phyloP scores from a whole-genome alignment of 2,113 vertebrate genomes.

The Chrysochloris asiatica region DNA sequence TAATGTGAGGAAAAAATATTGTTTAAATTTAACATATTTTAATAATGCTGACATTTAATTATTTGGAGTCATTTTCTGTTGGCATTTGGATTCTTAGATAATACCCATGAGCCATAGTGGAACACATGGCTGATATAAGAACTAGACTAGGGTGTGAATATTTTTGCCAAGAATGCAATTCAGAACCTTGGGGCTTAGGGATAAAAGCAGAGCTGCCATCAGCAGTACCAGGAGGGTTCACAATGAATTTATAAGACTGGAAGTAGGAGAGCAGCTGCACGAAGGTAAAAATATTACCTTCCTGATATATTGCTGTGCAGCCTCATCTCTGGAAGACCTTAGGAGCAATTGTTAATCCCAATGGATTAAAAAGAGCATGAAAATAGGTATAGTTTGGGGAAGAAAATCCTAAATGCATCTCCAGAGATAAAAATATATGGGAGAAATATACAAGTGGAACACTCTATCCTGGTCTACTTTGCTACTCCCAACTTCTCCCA shows the following conservation, averaged over 20 bases:
- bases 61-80: conserved; percentile 32
- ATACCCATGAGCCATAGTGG: background rate
- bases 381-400: background rate
- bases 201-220: background rate
- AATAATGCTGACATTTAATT: conserved; percentile 47
- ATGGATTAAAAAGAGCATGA: background rate
- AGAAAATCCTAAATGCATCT: background rate
- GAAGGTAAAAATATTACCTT: background rate
- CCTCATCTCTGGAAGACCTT: background rate
- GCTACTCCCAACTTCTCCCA: fast-evolving
- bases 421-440: background rate
- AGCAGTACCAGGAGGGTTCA: background rate
- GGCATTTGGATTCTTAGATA: conserved; percentile 20
- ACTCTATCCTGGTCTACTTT: background rate
- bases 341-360: background rate
- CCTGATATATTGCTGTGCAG: background rate
- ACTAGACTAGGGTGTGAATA: background rate
- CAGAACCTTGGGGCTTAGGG: background rate
- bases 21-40: background rate
- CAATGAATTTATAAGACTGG: background rate
- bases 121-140: background rate
- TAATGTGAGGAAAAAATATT: background rate
- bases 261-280: background rate
- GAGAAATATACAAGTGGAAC: background rate
- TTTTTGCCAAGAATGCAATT: background rate